Percentiles rank a stretch among this genome's conserved stretches.
Conservation (phyloP, 2,797 vertebrate genomes). For the Urosaurus nigricauda region DNA sequence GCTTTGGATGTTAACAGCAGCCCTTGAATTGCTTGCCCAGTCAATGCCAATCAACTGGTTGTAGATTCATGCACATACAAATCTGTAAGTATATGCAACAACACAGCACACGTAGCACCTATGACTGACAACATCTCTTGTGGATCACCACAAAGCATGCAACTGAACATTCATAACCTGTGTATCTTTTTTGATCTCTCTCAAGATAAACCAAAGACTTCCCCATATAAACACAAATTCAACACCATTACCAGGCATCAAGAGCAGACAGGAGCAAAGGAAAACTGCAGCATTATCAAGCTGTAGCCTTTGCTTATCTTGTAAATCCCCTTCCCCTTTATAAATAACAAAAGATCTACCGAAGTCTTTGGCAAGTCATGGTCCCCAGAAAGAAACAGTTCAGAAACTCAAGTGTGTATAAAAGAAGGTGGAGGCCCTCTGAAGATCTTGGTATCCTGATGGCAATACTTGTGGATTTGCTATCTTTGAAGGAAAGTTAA, state of each 20-base stretch:
- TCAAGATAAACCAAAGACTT: background rate
- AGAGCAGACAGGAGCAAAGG: background rate
- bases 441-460: slow-evolving; percentile 36
- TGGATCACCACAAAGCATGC: fast-evolving
- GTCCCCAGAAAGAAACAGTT: slow-evolving; percentile 8
- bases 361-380: slow-evolving; percentile 58
- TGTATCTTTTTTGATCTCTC: background rate
- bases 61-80: background rate
- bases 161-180: background rate
- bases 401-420: background rate
- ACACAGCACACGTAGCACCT: fast-evolving
- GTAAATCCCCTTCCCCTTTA: slow-evolving; percentile 1
- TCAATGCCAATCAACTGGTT: slow-evolving; percentile 6
- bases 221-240: slow-evolving; percentile 10
- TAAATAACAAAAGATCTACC: slow-evolving; percentile 37
- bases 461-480: slow-evolving; percentile 28
- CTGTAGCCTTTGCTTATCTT: background rate
- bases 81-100: slow-evolving; percentile 17
- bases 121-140: background rate
- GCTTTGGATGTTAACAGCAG: background rate
- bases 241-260: slow-evolving; percentile 49
- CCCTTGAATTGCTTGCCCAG: background rate
- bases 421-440: slow-evolving; percentile 35
- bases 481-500: slow-evolving; percentile 68
- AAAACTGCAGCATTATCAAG: fast-evolving